Percentiles rank a stretch among this genome's conserved stretches.
phyloP scores from a whole-genome alignment of 2,113 vertebrate genomes.

The Scomber scombrus region DNA sequence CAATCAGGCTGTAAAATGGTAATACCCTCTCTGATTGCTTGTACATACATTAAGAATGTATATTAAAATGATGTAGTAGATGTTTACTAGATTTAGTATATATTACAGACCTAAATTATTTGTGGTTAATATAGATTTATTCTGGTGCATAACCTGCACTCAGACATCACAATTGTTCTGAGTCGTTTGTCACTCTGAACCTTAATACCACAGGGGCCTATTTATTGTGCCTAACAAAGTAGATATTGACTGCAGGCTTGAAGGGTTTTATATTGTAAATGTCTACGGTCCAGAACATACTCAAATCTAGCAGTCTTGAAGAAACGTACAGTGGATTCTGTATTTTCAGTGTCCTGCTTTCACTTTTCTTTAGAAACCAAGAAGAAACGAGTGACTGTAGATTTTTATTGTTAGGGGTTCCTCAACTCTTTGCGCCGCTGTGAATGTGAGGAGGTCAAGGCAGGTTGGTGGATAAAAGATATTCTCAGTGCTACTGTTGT shows the following conservation, averaged over 20 bases:
- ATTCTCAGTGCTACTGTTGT: conserved; percentile 49
- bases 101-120: conserved; percentile 81
- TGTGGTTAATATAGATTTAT: conserved; percentile 77
- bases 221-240: conserved; percentile 75
- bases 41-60: conserved; percentile 83
- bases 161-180: conserved; percentile 70
- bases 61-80: conserved; percentile 75
- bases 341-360: conserved; percentile 46
- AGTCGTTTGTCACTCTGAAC: conserved; percentile 78
- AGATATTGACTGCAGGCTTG: conserved; percentile 66
- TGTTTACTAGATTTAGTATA: conserved; percentile 79
- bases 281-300: conserved; percentile 68
- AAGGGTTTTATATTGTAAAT: conserved; percentile 70
- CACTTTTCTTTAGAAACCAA: conserved; percentile 11
- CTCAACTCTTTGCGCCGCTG: conserved; percentile 41
- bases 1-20: conserved; percentile 74
- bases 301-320: conserved; percentile 69
- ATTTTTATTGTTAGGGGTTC: conserved; percentile 37
- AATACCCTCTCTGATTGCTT: conserved; percentile 69
- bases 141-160: conserved; percentile 75
- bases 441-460: conserved; percentile 57
- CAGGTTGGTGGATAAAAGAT: conserved; percentile 27
- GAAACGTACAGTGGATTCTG: conserved; percentile 54
- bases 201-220: conserved; percentile 83
- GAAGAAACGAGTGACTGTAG: conserved; percentile 35